These are phyloP conservation scores for Chelonoidis abingdonii DNA, from an alignment of 2,113 vertebrate genomes.

Conservation along the genomic window DNA sequence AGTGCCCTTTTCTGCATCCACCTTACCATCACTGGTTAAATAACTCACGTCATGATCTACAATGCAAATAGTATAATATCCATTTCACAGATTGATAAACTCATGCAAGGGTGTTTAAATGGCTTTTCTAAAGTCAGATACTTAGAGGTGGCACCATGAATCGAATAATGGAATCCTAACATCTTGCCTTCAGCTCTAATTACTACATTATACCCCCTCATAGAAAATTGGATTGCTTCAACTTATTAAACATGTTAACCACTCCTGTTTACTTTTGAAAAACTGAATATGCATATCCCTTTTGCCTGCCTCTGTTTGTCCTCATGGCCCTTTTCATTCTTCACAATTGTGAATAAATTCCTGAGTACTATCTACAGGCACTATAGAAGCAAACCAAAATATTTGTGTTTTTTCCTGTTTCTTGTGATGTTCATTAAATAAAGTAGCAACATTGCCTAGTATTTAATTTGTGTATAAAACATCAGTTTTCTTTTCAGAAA, in stretches of 20 bases:
- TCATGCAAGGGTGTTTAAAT: not conserved
- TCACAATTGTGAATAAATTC: not conserved
- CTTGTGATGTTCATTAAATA: not conserved
- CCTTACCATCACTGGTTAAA: not conserved
- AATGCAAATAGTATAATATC: not conserved
- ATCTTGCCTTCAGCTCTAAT: not conserved
- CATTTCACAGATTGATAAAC: not conserved
- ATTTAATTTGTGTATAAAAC: conserved; percentile 27
- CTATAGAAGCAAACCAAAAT: not conserved
- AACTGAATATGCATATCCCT: not conserved
- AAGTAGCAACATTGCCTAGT: not conserved
- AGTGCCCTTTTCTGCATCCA: not conserved
- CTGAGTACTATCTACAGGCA: not conserved
- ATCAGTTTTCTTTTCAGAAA: not conserved
- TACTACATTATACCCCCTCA: not conserved
- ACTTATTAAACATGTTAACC: not conserved
- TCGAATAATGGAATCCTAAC: not conserved
- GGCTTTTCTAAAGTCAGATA: not conserved
- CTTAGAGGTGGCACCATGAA: too few species aligned
- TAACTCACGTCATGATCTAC: not conserved
- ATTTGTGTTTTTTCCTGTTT: not conserved
- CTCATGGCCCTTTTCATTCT: not conserved
- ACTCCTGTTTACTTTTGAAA: not conserved
- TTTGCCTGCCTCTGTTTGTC: not conserved
- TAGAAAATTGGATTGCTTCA: not conserved